Conservation (phyloP, 2,888 invertebrate genomes). For the Eupithecia subfuscata region DNA sequence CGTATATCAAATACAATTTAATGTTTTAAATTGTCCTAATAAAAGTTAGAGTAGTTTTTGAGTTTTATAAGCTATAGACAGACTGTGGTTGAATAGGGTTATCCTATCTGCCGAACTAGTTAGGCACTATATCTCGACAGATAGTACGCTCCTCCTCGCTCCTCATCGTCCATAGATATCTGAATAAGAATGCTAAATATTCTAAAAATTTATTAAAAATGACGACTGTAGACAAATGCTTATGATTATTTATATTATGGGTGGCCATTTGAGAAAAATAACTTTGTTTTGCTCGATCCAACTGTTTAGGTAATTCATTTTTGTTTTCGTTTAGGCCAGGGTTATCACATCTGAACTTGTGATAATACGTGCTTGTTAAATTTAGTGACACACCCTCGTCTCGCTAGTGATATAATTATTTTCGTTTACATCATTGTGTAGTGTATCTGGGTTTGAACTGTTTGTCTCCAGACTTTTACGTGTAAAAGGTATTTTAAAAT, state of each 20-base stretch:
- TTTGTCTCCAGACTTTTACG: neutral
- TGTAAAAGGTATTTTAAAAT: neutral
- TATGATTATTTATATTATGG: neutral
- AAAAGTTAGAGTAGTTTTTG: too few species aligned
- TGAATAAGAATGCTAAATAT: too few species aligned
- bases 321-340: neutral
- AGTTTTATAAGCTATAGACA: too few species aligned
- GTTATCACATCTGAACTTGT: slow-evolving; percentile 26
- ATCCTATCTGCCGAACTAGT: too few species aligned
- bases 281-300: neutral
- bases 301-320: neutral
- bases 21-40: too few species aligned
- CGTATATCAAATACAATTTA: too few species aligned
- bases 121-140: too few species aligned
- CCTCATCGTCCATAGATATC: too few species aligned
- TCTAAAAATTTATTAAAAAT: too few species aligned
- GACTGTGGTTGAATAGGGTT: too few species aligned
- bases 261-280: slow-evolving; percentile 8
- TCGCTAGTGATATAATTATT: slow-evolving; percentile 6
- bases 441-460: neutral
- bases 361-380: neutral
- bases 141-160: too few species aligned
- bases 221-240: neutral
- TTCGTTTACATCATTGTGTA: slow-evolving; percentile 14
- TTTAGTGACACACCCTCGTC: slow-evolving; percentile 26